These are phyloP conservation scores for Lepus timidus DNA, from an alignment of 2,113 vertebrate genomes.

Conservation along the genomic window DNA sequence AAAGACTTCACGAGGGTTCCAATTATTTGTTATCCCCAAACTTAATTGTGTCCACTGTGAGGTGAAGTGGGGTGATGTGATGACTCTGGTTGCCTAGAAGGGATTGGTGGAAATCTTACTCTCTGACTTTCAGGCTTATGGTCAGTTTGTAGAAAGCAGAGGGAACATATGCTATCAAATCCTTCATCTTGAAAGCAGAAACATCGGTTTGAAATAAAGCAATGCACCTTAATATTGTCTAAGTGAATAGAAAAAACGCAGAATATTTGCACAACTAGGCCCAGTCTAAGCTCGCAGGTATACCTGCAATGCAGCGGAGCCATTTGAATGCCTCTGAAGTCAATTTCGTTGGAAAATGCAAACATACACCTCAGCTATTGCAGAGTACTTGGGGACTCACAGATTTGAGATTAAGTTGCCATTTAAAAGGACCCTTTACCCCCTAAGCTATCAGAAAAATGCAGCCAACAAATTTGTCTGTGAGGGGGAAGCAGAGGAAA, in stretches of 20 bases:
- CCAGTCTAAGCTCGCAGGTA: background rate
- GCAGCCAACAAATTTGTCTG: constrained; percentile 78
- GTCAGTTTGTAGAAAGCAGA: background rate
- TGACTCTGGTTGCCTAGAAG: background rate
- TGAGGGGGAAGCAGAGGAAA: constrained; percentile 80
- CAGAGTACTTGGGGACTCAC: constrained; percentile 11
- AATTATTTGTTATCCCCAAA: background rate
- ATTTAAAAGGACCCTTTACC: constrained; percentile 72
- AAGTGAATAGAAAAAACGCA: background rate
- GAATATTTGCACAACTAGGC: background rate
- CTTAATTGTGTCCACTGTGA: background rate
- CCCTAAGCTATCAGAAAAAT: constrained; percentile 71
- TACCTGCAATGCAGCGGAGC: background rate
- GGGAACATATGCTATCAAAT: background rate
- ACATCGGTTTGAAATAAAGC: background rate
- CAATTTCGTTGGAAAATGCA: constrained; percentile 54
- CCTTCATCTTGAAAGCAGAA: constrained; percentile 33
- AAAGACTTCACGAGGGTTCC: background rate
- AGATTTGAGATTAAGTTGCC: constrained; percentile 70
- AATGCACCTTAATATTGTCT: background rate
- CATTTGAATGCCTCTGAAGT: background rate
- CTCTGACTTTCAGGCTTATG: background rate
- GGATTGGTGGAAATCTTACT: background rate
- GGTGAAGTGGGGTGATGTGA: background rate
- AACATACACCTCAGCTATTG: background rate